phyloP scores from a whole-genome alignment of 2,888 invertebrate genomes.

The Harmothoe impar region DNA sequence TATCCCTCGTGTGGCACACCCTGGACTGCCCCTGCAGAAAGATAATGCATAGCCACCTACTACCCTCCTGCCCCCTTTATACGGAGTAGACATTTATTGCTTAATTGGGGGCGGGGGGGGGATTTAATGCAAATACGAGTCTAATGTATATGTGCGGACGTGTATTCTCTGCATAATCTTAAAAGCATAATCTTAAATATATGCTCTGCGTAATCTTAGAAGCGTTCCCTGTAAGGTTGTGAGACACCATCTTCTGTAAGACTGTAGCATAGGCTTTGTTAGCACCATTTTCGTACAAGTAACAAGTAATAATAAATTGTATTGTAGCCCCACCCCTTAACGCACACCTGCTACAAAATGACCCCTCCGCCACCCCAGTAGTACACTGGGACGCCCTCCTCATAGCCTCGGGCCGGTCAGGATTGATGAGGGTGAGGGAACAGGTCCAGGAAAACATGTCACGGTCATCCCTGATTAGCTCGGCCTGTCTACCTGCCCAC shows the following conservation, averaged over 20 bases:
- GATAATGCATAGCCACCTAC: not conserved
- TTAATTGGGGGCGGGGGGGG: no score
- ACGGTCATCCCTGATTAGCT: slow-evolving; percentile 51
- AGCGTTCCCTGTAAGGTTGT: no score
- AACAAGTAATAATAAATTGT: no score
- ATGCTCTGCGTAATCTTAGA: no score
- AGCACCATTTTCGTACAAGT: no score
- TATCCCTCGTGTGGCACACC: not conserved
- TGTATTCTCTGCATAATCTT: no score
- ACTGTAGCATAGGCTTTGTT: no score
- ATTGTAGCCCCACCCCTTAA: not conserved
- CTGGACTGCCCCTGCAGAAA: not conserved
- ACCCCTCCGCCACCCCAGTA: not conserved
- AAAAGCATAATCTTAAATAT: no score
- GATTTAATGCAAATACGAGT: no score
- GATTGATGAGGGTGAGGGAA: slow-evolving; percentile 33
- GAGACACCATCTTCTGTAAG: no score
- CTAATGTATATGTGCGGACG: no score
- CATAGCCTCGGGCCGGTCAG: not conserved
- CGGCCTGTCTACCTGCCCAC: slow-evolving; percentile 37
- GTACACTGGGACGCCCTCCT: not conserved
- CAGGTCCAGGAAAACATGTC: slow-evolving; percentile 50
- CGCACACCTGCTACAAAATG: not conserved
- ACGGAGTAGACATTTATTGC: no score
- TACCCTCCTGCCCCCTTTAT: not conserved